Conservation (phyloP, 2,888 invertebrate species). For the Pinctada fucata region DNA sequence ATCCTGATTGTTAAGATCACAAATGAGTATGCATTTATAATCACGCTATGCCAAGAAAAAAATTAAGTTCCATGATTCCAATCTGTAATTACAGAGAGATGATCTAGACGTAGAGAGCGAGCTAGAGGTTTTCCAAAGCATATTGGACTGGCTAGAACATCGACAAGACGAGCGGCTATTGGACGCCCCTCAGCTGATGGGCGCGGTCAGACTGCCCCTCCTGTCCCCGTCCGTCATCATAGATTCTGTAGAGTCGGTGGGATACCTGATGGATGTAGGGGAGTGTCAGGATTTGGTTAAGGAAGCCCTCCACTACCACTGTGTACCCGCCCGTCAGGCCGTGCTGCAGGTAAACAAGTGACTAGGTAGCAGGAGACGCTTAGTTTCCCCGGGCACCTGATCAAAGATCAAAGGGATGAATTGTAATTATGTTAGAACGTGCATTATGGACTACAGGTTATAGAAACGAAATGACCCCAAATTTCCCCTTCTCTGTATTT, state of each 20-base stretch:
- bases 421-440: not conserved
- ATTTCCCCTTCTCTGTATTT: not conserved
- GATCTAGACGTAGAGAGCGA: conserved; percentile 55
- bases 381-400: not conserved
- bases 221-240: conserved; percentile 58
- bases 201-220: conserved; percentile 61
- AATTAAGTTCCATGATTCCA: no score
- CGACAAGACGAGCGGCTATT: conserved; percentile 48
- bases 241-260: conserved; percentile 62
- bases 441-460: not conserved
- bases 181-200: conserved; percentile 52
- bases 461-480: not conserved
- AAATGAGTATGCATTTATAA: no score
- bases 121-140: conserved; percentile 57
- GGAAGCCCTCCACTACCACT: conserved; percentile 67
- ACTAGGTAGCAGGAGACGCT: not conserved
- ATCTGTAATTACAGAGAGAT: conserved; percentile 41
- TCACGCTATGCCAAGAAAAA: no score
- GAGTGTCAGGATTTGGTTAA: conserved; percentile 65
- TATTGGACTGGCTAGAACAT: conserved; percentile 58
- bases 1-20: no score
- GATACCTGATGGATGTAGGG: conserved; percentile 59
- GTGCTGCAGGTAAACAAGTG: conserved; percentile 56
- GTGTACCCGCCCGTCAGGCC: conserved; percentile 64
- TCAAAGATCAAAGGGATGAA: not conserved